Evolutionary conservation across 2,888 invertebrate species (phyloP).

Genomic region (Xylophagus ater): DNA sequence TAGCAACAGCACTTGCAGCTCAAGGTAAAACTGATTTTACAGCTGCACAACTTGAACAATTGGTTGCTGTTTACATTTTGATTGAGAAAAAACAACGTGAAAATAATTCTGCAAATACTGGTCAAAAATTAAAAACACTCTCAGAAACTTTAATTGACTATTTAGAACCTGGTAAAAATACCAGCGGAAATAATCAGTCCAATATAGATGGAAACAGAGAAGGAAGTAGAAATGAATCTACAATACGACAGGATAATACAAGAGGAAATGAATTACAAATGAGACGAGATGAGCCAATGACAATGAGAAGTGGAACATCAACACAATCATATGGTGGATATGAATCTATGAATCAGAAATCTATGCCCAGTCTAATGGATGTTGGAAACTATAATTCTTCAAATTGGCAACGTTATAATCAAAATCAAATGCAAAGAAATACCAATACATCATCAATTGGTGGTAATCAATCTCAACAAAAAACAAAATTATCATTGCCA

Average conservation of each 20-base stretch:
- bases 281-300: too few species aligned
- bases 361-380: too few species aligned
- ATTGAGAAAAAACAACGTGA: conserved; percentile 26
- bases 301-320: too few species aligned
- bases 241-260: neutral
- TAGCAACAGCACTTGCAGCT: conserved; percentile 62
- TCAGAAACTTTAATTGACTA: conserved; percentile 24
- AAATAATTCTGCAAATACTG: neutral
- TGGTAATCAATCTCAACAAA: too few species aligned
- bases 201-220: neutral
- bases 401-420: too few species aligned
- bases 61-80: conserved; percentile 56
- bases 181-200: neutral
- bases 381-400: too few species aligned
- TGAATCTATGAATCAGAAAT: too few species aligned
- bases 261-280: neutral
- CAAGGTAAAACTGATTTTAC: conserved; percentile 75
- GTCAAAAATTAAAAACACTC: conserved; percentile 20
- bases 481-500: too few species aligned
- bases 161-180: conserved; percentile 16
- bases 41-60: conserved; percentile 62
- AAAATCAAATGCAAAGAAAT: too few species aligned
- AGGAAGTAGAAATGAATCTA: neutral
- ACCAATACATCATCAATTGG: too few species aligned
- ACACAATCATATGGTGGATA: too few species aligned